Evolutionary conservation across 2,797 vertebrate species (phyloP).

Genomic region (Jordanella pulchra): DNA sequence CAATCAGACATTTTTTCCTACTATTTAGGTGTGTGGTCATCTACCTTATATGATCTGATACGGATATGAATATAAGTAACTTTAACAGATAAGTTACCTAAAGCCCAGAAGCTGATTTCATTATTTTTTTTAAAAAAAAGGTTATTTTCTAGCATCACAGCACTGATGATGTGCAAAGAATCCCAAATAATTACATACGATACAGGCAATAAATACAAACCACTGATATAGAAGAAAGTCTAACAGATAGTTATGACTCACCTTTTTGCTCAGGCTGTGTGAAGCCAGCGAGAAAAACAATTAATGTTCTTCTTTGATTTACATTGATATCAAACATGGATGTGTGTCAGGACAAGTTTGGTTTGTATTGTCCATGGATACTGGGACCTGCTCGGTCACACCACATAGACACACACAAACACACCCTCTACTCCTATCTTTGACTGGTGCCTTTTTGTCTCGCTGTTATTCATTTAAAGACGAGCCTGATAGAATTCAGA

Average conservation of each 20-base stretch:
- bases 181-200: not conserved
- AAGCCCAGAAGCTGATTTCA: not conserved
- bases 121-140: not conserved
- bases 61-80: too few species aligned
- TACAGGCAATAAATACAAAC: not conserved
- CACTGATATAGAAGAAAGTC: not conserved
- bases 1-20: too few species aligned
- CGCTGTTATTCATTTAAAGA: conserved; percentile 43
- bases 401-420: not conserved
- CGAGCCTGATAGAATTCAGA: conserved; percentile 15
- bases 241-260: not conserved
- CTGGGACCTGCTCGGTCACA: not conserved
- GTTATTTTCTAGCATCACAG: not conserved
- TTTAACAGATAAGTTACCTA: too few species aligned
- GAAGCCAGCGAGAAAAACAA: not conserved
- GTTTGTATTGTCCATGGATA: not conserved
- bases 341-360: not conserved
- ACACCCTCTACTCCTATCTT: conserved; percentile 10
- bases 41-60: too few species aligned
- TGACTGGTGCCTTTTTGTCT: conserved; percentile 23
- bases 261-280: not conserved
- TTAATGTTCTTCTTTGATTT: not conserved
- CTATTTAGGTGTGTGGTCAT: too few species aligned
- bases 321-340: not conserved
- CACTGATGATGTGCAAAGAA: not conserved